Evolutionary conservation across 2,888 invertebrate species (phyloP).

Genomic region (Sphaerolaimus hirsutus): DNA sequence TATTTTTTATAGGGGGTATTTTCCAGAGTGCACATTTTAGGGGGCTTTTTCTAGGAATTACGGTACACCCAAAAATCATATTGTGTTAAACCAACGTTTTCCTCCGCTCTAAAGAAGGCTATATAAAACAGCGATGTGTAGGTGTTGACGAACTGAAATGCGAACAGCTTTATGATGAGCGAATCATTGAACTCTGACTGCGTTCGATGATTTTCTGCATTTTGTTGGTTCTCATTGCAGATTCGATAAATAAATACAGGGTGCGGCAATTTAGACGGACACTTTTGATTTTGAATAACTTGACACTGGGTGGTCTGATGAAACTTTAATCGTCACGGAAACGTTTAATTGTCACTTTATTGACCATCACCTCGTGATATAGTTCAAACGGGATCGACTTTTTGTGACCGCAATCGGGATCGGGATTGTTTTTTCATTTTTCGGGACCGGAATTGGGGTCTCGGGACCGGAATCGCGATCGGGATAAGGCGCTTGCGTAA

Average conservation of each 20-base stretch:
- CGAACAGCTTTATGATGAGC: constrained; percentile 31
- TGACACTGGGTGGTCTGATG: no score
- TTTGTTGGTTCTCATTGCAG: neutral
- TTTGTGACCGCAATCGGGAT: no score
- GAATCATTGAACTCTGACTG: constrained; percentile 29
- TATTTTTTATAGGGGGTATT: no score
- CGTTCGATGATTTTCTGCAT: constrained; percentile 32
- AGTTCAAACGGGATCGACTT: no score
- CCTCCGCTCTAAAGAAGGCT: constrained; percentile 30
- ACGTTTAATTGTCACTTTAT: constrained; percentile 27
- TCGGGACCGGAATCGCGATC: no score
- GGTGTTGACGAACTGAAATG: constrained; percentile 33
- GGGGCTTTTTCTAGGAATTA: no score
- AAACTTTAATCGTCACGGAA: neutral
- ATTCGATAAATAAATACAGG: neutral
- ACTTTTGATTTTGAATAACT: no score
- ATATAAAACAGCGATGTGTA: constrained; percentile 32
- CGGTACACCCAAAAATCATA: neutral
- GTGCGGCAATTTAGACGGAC: no score
- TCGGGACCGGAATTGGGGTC: no score
- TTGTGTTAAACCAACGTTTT: constrained; percentile 8
- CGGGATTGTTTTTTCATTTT: no score
- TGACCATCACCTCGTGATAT: constrained; percentile 25
- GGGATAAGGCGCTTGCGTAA: no score
- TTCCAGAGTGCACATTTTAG: no score